phyloP scores from a whole-genome alignment of 1,140 invertebrate genomes.

The Dendroctonus ponderosae region DNA sequence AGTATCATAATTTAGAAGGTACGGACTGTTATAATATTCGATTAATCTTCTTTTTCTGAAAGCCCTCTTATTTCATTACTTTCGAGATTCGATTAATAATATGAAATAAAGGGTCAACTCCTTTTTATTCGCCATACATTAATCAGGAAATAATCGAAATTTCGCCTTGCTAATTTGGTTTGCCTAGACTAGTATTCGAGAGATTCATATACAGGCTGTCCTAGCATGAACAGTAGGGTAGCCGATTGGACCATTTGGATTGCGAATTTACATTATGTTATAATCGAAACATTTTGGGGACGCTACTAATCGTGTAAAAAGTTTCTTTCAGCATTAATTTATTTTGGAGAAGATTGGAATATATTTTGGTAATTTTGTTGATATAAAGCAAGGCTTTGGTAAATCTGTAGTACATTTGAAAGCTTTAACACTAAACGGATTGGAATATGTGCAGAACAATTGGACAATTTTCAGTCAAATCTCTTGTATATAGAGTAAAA shows the following conservation, averaged over 20 bases:
- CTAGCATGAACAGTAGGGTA: not conserved
- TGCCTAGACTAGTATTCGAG: not conserved
- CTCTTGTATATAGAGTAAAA: too few relatives aligned
- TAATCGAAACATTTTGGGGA: not conserved
- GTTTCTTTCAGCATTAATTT: not conserved
- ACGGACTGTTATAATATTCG: constrained; percentile 2
- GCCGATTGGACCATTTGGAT: not conserved
- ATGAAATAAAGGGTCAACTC: not conserved
- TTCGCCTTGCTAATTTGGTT: not conserved
- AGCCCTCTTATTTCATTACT: not conserved
- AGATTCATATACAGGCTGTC: not conserved
- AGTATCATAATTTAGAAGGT: constrained; percentile 7
- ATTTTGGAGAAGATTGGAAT: not conserved
- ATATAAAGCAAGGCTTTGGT: not conserved
- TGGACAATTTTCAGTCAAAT: too few relatives aligned
- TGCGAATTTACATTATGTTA: not conserved
- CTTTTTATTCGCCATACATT: not conserved
- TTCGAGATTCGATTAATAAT: not conserved
- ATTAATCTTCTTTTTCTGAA: constrained; percentile 14
- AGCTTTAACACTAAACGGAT: too few relatives aligned
- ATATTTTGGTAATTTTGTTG: constrained; percentile 1
- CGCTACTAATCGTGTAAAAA: not conserved
- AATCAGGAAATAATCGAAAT: not conserved
- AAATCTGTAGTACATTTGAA: too few relatives aligned
- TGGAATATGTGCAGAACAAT: too few relatives aligned